Conservation (phyloP, 2,113 vertebrate species). For the Talpa occidentalis region DNA sequence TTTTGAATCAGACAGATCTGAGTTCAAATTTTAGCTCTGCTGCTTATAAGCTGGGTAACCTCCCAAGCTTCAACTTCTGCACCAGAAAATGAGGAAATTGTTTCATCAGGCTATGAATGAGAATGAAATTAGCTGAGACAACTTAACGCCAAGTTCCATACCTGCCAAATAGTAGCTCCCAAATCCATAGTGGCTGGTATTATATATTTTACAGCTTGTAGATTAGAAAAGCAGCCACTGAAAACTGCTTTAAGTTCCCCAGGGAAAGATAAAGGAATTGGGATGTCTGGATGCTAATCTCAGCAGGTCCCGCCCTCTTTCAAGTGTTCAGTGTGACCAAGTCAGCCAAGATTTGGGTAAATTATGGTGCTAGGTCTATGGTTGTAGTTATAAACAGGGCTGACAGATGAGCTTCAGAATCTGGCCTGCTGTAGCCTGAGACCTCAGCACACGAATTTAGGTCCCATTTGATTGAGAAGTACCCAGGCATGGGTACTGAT, state of each 20-base stretch:
- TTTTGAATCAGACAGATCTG: not conserved
- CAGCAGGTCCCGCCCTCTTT: not conserved
- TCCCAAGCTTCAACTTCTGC: constrained; percentile 43
- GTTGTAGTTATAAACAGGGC: not conserved
- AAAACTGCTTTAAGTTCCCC: not conserved
- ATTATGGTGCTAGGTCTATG: not conserved
- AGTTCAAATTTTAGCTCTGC: constrained; percentile 42
- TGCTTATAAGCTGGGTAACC: not conserved
- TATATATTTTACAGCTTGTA: not conserved
- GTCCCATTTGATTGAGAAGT: not conserved
- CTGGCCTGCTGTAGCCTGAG: not conserved
- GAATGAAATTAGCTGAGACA: not conserved
- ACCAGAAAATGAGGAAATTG: constrained; percentile 57
- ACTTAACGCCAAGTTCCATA: not conserved
- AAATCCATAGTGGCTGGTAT: not conserved
- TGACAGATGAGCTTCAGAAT: not conserved
- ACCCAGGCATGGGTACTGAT: not conserved
- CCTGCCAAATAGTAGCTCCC: not conserved
- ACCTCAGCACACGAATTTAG: not conserved
- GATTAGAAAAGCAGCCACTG: constrained; percentile 1
- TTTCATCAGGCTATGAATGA: not conserved
- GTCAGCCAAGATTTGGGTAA: not conserved
- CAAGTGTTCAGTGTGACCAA: not conserved
- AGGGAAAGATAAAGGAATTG: not conserved
- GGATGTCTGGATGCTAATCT: not conserved